A percentile compares a stretch with the other conserved stretches of the same genome.
phyloP scores from a whole-genome alignment of 1,140 invertebrate genomes.

The Papilio aristodemus region DNA sequence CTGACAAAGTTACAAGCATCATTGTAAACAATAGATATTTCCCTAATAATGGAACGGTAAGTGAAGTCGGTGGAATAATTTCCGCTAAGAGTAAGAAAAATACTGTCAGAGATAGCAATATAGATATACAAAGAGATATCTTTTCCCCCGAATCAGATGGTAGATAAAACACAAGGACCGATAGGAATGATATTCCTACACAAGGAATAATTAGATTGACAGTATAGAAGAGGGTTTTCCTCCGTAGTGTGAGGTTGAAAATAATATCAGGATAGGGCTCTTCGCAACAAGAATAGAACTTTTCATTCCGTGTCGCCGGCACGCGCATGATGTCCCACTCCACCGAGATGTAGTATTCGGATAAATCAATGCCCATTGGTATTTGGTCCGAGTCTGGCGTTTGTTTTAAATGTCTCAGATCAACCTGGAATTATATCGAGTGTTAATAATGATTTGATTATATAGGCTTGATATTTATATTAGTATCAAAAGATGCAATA shows the following conservation, averaged over 20 bases:
- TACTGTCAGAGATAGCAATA: constrained; percentile 98
- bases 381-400: constrained; percentile 90
- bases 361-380: constrained; percentile 93
- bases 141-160: constrained; percentile 99
- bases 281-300: constrained; percentile 94
- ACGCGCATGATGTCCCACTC: constrained; percentile 98
- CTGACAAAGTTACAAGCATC: constrained; percentile 98
- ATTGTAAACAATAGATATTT: constrained; percentile 99
- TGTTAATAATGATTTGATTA: constrained; percentile 22
- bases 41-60: constrained; percentile 97
- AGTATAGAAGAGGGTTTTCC: constrained; percentile 98
- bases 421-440: constrained; percentile 84
- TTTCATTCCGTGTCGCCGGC: constrained; percentile 92
- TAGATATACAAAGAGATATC: constrained; percentile 98
- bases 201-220: constrained; percentile 98
- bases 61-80: constrained; percentile 99
- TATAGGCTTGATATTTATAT: too few relatives aligned
- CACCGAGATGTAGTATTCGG: constrained; percentile 97
- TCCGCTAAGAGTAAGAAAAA: constrained; percentile 98
- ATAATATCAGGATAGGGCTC: constrained; percentile 97
- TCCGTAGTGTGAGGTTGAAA: constrained; percentile 97
- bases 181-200: constrained; percentile 97
- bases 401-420: constrained; percentile 91
- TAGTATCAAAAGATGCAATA: neutral
- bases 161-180: constrained; percentile 98